phyloP scores from a whole-genome alignment of 2,797 vertebrate genomes.

The Clarias platycephalus region DNA sequence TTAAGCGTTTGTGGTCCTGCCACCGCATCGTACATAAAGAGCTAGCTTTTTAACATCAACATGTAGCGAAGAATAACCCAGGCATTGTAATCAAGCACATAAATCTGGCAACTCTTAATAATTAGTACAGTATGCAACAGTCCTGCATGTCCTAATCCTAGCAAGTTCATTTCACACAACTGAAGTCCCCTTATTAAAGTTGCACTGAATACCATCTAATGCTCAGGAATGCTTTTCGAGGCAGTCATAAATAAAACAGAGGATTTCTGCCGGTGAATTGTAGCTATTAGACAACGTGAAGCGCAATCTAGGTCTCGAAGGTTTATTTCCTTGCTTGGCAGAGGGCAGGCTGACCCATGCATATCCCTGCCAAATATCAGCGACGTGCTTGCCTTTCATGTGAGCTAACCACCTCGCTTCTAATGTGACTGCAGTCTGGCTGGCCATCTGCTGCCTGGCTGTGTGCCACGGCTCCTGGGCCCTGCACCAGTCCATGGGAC shows the following conservation, averaged over 20 bases:
- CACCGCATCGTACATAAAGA: not conserved
- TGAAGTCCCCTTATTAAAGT: not conserved
- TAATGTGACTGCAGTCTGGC: constrained; percentile 71
- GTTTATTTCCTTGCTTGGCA: constrained; percentile 42
- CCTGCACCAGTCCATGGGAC: constrained; percentile 62
- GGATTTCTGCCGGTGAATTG: not conserved
- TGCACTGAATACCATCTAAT: not conserved
- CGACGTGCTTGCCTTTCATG: constrained; percentile 69
- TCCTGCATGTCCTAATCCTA: not conserved
- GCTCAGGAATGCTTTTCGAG: not conserved
- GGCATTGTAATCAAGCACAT: not conserved
- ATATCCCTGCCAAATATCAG: constrained; percentile 62
- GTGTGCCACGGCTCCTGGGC: constrained; percentile 68
- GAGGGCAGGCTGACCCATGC: constrained; percentile 25
- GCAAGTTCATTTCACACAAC: not conserved
- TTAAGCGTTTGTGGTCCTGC: not conserved
- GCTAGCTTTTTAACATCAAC: not conserved
- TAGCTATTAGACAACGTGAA: constrained; percentile 19
- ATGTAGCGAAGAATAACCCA: not conserved
- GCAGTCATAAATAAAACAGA: not conserved
- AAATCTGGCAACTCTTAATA: not conserved
- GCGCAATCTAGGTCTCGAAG: constrained; percentile 26
- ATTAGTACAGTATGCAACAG: not conserved
- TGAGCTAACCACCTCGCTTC: constrained; percentile 66
- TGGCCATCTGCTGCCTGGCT: constrained; percentile 80